Evolutionary conservation across 2,113 vertebrate genomes (phyloP), one percentile per base, ranked within the genome.

Genomic region (Erythrocercus mccallii): DNA sequence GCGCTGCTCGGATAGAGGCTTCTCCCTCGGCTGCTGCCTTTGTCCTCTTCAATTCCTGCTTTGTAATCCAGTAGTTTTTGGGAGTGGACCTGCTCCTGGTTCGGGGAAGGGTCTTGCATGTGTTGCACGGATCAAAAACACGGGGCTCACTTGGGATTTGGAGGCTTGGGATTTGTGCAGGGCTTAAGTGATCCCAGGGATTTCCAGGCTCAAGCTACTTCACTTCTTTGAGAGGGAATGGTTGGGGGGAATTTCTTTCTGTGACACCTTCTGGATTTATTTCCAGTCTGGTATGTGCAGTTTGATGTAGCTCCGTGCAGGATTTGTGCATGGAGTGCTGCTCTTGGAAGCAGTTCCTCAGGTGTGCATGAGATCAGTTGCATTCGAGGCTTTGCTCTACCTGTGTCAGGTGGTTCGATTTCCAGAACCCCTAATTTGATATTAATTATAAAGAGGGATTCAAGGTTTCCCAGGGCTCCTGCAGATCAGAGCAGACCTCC

Each of bases 121-220:
- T 3, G 6, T 77, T 65, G 61, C 1, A 1, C 2, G 7, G 27
- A 33, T 9, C 0, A 4, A 72, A 84, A 79, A 0, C 31, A 16
- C 1, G 1, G 4, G 37, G 37, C 62, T 88, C 6, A 0, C 35
- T 51, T 35, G 42, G 24, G 40, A 14, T 73, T 30, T 45, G 25
- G n/a, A 71, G 28, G 16, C 2, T 56, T 69, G 69, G 66, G 79
- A 21, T 81, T 65, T 82, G 9, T 50, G 70, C 0, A 1, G 86
- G n/a, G 17, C 21, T 84, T 14, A 42, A 88, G 48, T 25, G 74
- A 50, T 72, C 16, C 23, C 15, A 56, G 21, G 50, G 38, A 33
- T 89, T 87, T 73, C 33, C 30, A 64, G 27, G 64, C 15, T 80
- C n/a, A 54, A 23, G 56, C 11, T 73, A 17, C 50, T 81, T 54